Evolutionary conservation across 2,888 invertebrate genomes (phyloP), one percentile per base, ranked within the genome.

Genomic region (Aleiodes leptofemur): DNA sequence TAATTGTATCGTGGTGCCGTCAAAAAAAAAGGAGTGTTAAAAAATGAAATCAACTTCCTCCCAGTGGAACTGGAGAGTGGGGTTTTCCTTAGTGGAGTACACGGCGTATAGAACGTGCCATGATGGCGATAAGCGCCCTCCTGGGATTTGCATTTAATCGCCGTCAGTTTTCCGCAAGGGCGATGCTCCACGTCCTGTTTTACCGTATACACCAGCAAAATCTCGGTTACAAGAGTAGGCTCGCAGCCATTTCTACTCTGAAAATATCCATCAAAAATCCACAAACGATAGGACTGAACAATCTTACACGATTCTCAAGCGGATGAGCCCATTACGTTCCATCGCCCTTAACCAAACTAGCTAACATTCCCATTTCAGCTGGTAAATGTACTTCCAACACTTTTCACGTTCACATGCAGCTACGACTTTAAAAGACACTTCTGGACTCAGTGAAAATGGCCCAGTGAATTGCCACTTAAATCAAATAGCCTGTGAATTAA

Each of bases 91-190:
- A 72, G 76, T 74, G 78, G 76, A 72, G 76, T 79, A 76, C 72
- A 76, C 73, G 74, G 73, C 79, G 77, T 77, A 76, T 72, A 77
- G 64, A 69, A 76, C 79, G 77, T 79, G 75, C 78, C 73, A 75
- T 76, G 80, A 81, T 80, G 80, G 82, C 79, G 80, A 80, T 80
- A 80, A 82, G 79, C 81, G 78, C 78, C 74, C 72, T 75, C 78
- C 61, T 66, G 79, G 81, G 82, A 84, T 84, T 84, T 84, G 82
- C 83, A 83, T 84, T 84, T 84, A 84, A 84, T 83, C 84, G 81
- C 74, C 79, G 69, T 72, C 74, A 78, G 78, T 78, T 69, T 74
- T 72, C 69, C 16, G 14, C 61, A 51, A 50, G 61, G 48, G 50
- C 68, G 43, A 23, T 4, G 4, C 50, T 11, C 68, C 57, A 4